Evolutionary conservation across 2,113 vertebrate species (phyloP), one percentile per base, ranked within the genome.

Genomic region (Triplophysa tibetana): DNA sequence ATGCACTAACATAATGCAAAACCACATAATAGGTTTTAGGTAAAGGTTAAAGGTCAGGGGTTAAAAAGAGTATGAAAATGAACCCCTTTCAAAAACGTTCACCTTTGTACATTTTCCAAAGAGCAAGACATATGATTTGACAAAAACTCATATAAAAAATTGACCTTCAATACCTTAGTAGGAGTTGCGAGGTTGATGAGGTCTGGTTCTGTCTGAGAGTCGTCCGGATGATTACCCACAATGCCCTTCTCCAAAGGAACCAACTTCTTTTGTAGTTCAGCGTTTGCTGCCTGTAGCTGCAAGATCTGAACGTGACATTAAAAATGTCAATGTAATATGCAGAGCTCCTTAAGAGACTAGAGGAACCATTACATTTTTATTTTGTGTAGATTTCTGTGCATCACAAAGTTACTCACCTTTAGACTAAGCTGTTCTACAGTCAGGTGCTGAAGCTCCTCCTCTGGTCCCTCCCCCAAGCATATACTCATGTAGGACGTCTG

Each of bases 401-500:
- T 43, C 41, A 43, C 7, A 14, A 19, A 17, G 19, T 64, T 29
- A 19, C 69, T 72, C 86, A 96, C 96, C 95, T 95, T 98, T 79
- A 92, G 89, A 87, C 89, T 94, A 72, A 97, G 95, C 82, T 98
- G 95, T 86, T 94, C 90, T 72, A 92, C 84, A 80, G 94, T 94
- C 58, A 97, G 92, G 54, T 92, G 92, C 50, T 94, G 91, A 81
- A 93, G 82, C 79, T 94, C 92, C 62, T 93, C 88, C 68, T 90
- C 92, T 75, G 91, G 89, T 23, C 82, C 90, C 29, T 95, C 95
- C 73, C 94, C 94, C 69, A 98, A 89, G 88, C 95, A 97, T 88
- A 99, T 98, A 83, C 96, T 99, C 92, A 99, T 94, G 21, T 99
- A 99, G 50, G 98, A 97, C 0, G 98, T 98, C 88, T 98, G 96